Conservation (phyloP, 2,888 invertebrate genomes). For the Ichneumoninae sp. region DNA sequence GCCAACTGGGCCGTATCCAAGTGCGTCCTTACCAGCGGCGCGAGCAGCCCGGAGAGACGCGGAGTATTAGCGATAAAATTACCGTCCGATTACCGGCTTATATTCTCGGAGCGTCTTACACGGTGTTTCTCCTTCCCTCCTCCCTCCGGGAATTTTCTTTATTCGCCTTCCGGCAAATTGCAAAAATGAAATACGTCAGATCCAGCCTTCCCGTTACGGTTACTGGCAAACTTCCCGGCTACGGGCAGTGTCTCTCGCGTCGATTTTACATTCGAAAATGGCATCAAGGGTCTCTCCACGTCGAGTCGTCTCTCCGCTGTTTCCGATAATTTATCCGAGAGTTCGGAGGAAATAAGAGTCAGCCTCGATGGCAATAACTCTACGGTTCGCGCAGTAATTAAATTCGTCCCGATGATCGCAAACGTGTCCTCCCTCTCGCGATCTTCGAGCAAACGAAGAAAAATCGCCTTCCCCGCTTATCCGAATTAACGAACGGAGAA, state of each 20-base stretch:
- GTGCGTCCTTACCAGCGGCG: conserved; percentile 67
- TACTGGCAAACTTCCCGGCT: conserved; percentile 77
- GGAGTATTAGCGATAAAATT: conserved; percentile 79
- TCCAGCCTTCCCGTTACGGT: conserved; percentile 56
- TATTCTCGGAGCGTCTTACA: conserved; percentile 65
- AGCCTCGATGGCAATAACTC: conserved; percentile 37
- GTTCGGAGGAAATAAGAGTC: conserved; percentile 25
- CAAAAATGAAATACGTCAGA: conserved; percentile 70
- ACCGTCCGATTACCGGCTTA: conserved; percentile 78
- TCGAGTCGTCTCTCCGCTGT: neutral
- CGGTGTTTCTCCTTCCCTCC: neutral
- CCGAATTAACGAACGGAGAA: conserved; percentile 15
- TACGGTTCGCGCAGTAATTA: conserved; percentile 27
- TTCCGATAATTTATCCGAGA: conserved; percentile 40
- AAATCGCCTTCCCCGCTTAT: conserved; percentile 13
- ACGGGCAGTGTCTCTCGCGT: neutral
- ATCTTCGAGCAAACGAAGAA: conserved; percentile 40
- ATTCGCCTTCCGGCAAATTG: conserved; percentile 67
- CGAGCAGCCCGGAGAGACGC: conserved; percentile 67
- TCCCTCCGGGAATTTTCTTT: conserved; percentile 3
- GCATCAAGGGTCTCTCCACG: neutral
- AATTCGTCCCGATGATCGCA: conserved; percentile 24
- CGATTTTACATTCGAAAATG: conserved; percentile 22
- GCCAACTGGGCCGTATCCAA: conserved; percentile 81
- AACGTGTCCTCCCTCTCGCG: neutral